Evolutionary conservation across 2,113 vertebrate genomes (phyloP), one percentile per base, ranked within the genome.

Genomic region (Mandrillus leucophaeus): DNA sequence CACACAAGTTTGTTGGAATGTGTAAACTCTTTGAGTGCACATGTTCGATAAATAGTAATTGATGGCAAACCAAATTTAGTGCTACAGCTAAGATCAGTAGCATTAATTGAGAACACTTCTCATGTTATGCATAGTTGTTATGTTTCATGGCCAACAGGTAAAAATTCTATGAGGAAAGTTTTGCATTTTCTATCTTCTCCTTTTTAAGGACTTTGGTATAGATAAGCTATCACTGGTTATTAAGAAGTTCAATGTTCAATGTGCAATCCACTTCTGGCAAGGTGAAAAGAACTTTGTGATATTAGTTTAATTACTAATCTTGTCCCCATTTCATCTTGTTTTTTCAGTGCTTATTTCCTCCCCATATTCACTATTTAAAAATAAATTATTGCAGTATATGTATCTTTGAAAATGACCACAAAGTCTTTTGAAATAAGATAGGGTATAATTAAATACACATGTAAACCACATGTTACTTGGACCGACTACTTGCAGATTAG

Each of bases 341-440:
- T 94, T 93, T 89, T 88, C 80, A 43, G 16, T 25, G 16, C 38
- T 88, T 68, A 73, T 88, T 88, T 80, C 52, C 18, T 93, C 22
- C 90, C 23, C 59, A 86, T 81, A 90, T 30, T 23, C 81, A 83
- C n/a, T 45, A 6, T 93, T 96, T 43, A 70, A 75, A 92, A 90
- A 78, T 27, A 22, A 11, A 20, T 73, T 94, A 64, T n/a, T 48
- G 32, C 1, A 30, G 11, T 93, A 25, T 87, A 80, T 13, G 40
- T 57, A 35, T 81, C 93, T 97, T 97, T 97, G 83, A 90, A 93
- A 94, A 88, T 81, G 32, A 83, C n/a, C 7, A 18, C 70, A 81
- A 11, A 94, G 96, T 97, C 84, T 94, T 97, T 94, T 76, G 70
- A 93, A 92, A 14, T 94, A 93, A 96, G 25, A 57, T 93, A 89